A percentile compares a stretch with the other conserved stretches of the same genome.
Conservation (phyloP, 2,888 invertebrate species). For the Mystacides longicornis region DNA sequence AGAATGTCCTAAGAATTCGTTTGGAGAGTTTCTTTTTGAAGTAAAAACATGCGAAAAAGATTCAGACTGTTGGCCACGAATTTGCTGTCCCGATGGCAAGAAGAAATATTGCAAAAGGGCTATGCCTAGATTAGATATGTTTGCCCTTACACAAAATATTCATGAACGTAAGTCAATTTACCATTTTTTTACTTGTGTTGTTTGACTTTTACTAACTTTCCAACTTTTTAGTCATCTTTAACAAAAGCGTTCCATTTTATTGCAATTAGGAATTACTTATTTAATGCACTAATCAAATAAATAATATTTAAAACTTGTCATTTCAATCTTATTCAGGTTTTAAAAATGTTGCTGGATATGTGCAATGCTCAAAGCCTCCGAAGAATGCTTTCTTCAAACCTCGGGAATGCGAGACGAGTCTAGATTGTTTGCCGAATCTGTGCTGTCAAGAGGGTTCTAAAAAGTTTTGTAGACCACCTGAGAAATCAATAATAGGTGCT, state of each 20-base stretch:
- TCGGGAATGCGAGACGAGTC: slow-evolving; percentile 58
- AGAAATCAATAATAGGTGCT: slow-evolving; percentile 59
- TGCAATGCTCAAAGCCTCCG: slow-evolving; percentile 64
- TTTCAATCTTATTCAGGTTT: slow-evolving; percentile 44
- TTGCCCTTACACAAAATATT: slow-evolving; percentile 56
- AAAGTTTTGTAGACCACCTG: slow-evolving; percentile 66
- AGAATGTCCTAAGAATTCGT: slow-evolving; percentile 58
- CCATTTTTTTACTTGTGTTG: too few relatives aligned
- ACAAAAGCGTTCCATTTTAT: background rate
- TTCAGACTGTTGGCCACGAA: slow-evolving; percentile 64
- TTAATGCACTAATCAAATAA: too few relatives aligned
- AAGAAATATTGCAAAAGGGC: slow-evolving; percentile 67
- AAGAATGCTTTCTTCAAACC: slow-evolving; percentile 63
- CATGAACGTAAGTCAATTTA: slow-evolving; percentile 57
- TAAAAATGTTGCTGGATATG: slow-evolving; percentile 52
- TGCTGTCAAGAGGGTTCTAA: slow-evolving; percentile 71
- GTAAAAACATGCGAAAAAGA: slow-evolving; percentile 61
- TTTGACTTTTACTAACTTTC: too few relatives aligned
- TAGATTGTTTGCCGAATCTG: slow-evolving; percentile 73
- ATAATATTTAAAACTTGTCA: too few relatives aligned
- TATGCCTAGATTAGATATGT: slow-evolving; percentile 56
- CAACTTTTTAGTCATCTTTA: too few relatives aligned
- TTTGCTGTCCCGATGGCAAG: slow-evolving; percentile 66
- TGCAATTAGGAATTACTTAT: background rate
- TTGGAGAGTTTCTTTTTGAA: slow-evolving; percentile 64